phyloP scores from a whole-genome alignment of 2,888 invertebrate genomes.

The Aquatica leii region DNA sequence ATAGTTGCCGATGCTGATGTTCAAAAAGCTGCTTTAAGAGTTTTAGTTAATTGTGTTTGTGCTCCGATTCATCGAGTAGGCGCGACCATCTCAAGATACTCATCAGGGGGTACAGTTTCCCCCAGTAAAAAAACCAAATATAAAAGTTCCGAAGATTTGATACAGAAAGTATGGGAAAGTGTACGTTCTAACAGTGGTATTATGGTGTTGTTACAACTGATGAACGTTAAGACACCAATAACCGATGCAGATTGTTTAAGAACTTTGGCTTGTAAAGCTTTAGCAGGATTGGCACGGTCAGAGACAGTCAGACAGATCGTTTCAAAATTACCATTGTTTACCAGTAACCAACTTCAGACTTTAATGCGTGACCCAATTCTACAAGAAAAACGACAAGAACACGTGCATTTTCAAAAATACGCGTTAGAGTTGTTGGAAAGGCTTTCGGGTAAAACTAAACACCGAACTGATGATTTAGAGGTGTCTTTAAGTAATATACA shows the following conservation, averaged over 20 bases:
- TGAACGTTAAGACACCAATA: constrained; percentile 92
- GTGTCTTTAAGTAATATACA: constrained; percentile 90
- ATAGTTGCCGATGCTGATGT: constrained; percentile 91
- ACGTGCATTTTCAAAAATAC: constrained; percentile 94
- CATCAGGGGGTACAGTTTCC: constrained; percentile 59
- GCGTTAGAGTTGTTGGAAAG: constrained; percentile 89
- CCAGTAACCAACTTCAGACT: constrained; percentile 87
- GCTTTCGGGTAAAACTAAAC: constrained; percentile 90
- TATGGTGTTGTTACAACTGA: constrained; percentile 88
- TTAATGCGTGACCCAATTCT: constrained; percentile 94
- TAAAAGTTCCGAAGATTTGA: constrained; percentile 82
- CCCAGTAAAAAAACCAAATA: constrained; percentile 70
- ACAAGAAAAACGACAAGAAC: constrained; percentile 95
- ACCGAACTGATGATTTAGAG: constrained; percentile 80
- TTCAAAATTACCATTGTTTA: constrained; percentile 92
- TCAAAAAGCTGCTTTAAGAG: constrained; percentile 88
- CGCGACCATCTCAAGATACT: constrained; percentile 63
- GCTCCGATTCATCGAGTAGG: constrained; percentile 84
- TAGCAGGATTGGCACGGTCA: constrained; percentile 93
- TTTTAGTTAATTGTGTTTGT: constrained; percentile 93
- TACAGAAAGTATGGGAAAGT: constrained; percentile 94
- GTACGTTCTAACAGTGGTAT: constrained; percentile 95
- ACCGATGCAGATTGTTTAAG: constrained; percentile 97
- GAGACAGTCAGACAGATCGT: constrained; percentile 94
- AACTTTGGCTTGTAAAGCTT: constrained; percentile 90